phyloP scores from a whole-genome alignment of 2,797 vertebrate species.

The Xiphophorus birchmanni region DNA sequence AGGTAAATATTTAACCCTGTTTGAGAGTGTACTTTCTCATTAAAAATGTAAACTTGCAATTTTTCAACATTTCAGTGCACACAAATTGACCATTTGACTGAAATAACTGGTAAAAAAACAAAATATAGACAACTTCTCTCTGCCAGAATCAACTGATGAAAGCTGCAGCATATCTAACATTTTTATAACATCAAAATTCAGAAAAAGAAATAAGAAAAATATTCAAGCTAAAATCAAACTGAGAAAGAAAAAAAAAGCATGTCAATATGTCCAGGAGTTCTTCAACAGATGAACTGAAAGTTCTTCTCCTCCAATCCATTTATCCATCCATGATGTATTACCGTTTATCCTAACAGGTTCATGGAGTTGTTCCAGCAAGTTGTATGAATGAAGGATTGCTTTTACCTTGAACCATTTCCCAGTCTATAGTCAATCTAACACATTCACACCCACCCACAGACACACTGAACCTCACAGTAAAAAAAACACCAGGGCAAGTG shows the following conservation, averaged over 20 bases:
- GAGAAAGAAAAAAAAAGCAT: not conserved
- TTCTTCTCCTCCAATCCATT: conserved; percentile 1
- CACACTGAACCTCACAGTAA: not conserved
- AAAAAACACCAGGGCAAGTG: not conserved
- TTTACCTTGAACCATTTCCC: conserved; percentile 6
- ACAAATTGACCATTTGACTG: not conserved
- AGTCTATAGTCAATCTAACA: conserved; percentile 16
- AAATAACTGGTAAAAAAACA: not conserved
- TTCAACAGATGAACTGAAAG: not conserved
- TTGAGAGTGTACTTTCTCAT: too few species aligned
- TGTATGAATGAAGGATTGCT: not conserved
- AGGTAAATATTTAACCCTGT: too few species aligned
- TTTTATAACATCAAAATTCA: conserved; percentile 5
- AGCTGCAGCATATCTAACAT: not conserved
- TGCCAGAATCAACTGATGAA: not conserved
- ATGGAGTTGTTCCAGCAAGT: conserved; percentile 1
- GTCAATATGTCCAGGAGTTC: not conserved
- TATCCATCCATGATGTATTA: conserved; percentile 4
- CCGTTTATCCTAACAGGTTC: conserved; percentile 6
- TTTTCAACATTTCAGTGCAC: not conserved
- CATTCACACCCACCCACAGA: not conserved
- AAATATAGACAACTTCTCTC: not conserved
- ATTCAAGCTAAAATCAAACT: not conserved
- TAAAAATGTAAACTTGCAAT: too few species aligned
- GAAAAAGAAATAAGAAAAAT: not conserved